Conservation (phyloP, 2,113 vertebrate species). For the Dicrurus megarhynchus region DNA sequence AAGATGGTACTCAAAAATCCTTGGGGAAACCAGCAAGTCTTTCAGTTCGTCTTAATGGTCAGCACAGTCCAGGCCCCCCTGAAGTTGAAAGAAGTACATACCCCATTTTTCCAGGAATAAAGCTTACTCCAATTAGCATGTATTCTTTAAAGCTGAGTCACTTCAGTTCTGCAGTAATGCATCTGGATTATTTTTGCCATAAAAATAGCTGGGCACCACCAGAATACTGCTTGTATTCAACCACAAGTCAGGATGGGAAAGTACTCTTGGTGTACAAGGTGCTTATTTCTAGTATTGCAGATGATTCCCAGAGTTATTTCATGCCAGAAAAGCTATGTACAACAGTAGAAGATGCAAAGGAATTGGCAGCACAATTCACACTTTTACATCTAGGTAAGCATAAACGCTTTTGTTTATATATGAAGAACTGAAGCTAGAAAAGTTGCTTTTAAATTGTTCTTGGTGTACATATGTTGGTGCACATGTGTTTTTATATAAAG, state of each 20-base stretch:
- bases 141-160: conserved; percentile 85
- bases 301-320: conserved; percentile 78
- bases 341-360: conserved; percentile 89
- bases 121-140: conserved; percentile 83
- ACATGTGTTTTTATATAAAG: not conserved
- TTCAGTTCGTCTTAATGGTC: conserved; percentile 70
- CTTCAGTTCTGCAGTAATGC: conserved; percentile 85
- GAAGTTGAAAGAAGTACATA: conserved; percentile 77
- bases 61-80: conserved; percentile 67
- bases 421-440: not conserved
- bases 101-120: conserved; percentile 81
- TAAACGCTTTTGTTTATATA: not conserved
- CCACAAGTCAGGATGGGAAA: conserved; percentile 82
- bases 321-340: conserved; percentile 89
- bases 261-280: conserved; percentile 83
- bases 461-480: not conserved
- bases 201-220: conserved; percentile 87
- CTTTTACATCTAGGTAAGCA: conserved; percentile 86
- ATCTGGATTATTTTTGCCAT: conserved; percentile 89
- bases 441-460: not conserved
- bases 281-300: conserved; percentile 76
- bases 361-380: conserved; percentile 87
- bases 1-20: conserved; percentile 68
- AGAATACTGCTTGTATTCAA: conserved; percentile 89
- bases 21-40: conserved; percentile 65